Base-by-base conservation (phyloP, 2,113 vertebrate genomes). In the Alligator mississippiensis region DNA sequence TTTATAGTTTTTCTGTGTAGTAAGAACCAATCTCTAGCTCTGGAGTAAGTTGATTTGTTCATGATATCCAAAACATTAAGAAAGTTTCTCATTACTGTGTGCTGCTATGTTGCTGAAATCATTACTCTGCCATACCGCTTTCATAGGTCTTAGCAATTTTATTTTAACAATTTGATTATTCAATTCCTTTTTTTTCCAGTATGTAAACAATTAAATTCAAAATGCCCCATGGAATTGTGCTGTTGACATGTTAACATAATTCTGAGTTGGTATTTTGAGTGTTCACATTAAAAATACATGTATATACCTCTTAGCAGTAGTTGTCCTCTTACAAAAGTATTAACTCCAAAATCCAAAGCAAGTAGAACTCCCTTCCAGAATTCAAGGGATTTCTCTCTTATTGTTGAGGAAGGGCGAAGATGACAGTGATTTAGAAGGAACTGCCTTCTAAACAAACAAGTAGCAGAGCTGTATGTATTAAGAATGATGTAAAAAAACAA, bases 61-160 rank as follows among this genome's bases (percentile, higher is more conserved):
- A 8, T 66, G 89, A 90, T 85, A 92, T 87, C 87, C 93, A 62
- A 18, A 12, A 90, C 38, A n/a, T 92, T 84, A 25, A 89, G 19
- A 88, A 91, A 92, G 80, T 90, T 96, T 95, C 85, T 85, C 4
- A 0, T 3, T 58, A 60, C 60, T 1, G 0, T 11, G 62, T 55
- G 88, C 4, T 57, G 87, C 87, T 38, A 84, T 83, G 47, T 14
- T 81, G 77, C 28, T 24, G 88, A 60, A 6, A 1, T 68, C 16
- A 0, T 54, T 6, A 16, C 89, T 76, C 60, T 80, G 0, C 78
- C 3, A 4, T 70, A 68, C 91, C 80, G 55, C 91, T 97, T 95
- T 80, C 87, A 75, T 91, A 96, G 89, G 87, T 92, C 75, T 82
- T 61, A 85, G 85, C 82, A 92, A 6, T 55, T 89, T 64, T 24